Conservation (phyloP, 2,888 invertebrate genomes). For the Mythimna loreyi region DNA sequence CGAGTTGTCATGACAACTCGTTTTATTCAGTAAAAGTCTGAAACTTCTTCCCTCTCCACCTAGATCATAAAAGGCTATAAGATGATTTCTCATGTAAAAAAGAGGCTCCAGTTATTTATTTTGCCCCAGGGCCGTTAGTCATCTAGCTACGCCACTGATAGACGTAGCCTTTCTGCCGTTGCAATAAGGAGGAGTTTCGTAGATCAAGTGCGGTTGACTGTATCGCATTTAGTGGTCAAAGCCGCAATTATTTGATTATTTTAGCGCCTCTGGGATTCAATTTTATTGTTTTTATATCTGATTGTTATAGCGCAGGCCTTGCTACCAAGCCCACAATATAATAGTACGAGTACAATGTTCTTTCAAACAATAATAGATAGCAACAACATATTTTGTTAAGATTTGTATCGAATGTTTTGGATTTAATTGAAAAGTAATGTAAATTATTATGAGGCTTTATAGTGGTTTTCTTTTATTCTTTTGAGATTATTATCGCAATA, state of each 20-base stretch:
- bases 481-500: slow-evolving; percentile 6
- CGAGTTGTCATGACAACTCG: no score
- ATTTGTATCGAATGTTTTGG: slow-evolving; percentile 14
- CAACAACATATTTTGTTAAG: slow-evolving; percentile 15
- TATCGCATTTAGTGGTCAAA: slow-evolving; percentile 35
- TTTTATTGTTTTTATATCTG: slow-evolving; percentile 65
- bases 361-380: slow-evolving; percentile 20
- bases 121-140: no score
- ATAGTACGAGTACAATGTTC: slow-evolving; percentile 18
- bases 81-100: no score
- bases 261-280: slow-evolving; percentile 53
- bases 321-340: slow-evolving; percentile 23
- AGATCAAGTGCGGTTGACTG: not conserved
- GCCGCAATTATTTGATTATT: slow-evolving; percentile 51
- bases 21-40: no score
- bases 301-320: slow-evolving; percentile 56
- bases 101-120: no score
- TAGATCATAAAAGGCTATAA: no score
- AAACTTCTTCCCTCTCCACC: no score
- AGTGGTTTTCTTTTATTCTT: not conserved
- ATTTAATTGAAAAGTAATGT: slow-evolving; percentile 32
- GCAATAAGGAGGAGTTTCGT: slow-evolving; percentile 7
- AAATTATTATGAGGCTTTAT: slow-evolving; percentile 8
- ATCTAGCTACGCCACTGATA: no score
- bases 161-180: not conserved